A percentile compares a stretch with the other conserved stretches of the same genome.
Conservation (phyloP, 2,888 invertebrate species). For the Geotrupes spiniger region DNA sequence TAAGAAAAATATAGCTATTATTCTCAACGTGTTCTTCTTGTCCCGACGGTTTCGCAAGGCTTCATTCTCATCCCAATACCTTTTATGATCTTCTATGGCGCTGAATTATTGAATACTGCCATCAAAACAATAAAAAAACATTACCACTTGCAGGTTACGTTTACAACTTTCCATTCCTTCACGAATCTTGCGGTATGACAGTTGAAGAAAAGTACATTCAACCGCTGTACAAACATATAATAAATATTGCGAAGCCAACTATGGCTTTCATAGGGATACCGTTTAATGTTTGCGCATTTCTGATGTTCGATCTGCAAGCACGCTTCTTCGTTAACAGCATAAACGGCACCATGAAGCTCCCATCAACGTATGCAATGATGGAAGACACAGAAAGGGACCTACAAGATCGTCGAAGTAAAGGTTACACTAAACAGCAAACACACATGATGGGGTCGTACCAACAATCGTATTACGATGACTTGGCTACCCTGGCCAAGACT, state of each 20-base stretch:
- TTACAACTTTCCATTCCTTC: slow-evolving; percentile 68
- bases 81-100: too few relatives aligned
- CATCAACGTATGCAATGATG: slow-evolving; percentile 64
- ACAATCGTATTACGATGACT: slow-evolving; percentile 67
- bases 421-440: slow-evolving; percentile 66
- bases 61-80: too few relatives aligned
- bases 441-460: slow-evolving; percentile 79
- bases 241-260: slow-evolving; percentile 73
- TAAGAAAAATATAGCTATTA: too few relatives aligned
- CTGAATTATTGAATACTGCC: too few relatives aligned
- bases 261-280: slow-evolving; percentile 76
- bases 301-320: slow-evolving; percentile 70
- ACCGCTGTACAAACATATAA: slow-evolving; percentile 73
- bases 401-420: slow-evolving; percentile 56
- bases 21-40: too few relatives aligned
- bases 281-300: slow-evolving; percentile 63
- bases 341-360: slow-evolving; percentile 59
- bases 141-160: slow-evolving; percentile 60
- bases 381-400: slow-evolving; percentile 57
- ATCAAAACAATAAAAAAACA: too few relatives aligned
- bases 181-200: slow-evolving; percentile 59
- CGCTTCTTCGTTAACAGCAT: slow-evolving; percentile 62
- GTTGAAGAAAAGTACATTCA: slow-evolving; percentile 63
- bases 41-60: too few relatives aligned
- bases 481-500: slow-evolving; percentile 62